Conservation (phyloP, 2,113 vertebrate species). For the Globicephala melas region DNA sequence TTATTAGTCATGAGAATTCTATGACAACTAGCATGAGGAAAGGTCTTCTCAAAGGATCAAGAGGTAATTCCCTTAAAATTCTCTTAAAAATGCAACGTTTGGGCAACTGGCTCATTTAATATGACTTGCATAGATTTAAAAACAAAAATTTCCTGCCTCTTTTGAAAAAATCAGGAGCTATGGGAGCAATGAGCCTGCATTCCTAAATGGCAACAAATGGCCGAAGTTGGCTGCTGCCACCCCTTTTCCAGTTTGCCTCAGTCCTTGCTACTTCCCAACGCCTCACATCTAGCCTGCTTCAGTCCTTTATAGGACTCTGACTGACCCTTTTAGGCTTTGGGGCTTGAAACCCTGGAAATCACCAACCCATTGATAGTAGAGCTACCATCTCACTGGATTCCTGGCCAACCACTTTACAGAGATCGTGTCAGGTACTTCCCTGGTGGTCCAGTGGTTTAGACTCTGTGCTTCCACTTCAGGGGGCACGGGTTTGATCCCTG, state of each 20-base stretch:
- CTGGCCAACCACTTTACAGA: neutral
- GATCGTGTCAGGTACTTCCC: neutral
- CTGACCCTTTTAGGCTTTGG: neutral
- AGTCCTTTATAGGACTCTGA: neutral
- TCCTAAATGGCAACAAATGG: neutral
- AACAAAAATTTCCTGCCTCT: neutral
- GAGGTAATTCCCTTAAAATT: neutral
- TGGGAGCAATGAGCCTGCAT: neutral
- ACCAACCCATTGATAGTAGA: neutral
- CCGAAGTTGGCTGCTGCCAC: neutral
- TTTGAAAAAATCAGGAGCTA: neutral
- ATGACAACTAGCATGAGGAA: neutral
- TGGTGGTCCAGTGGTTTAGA: neutral
- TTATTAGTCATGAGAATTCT: conserved; percentile 1
- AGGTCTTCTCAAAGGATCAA: neutral
- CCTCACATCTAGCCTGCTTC: neutral
- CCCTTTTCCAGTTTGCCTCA: neutral
- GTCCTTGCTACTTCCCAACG: neutral
- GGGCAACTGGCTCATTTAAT: neutral
- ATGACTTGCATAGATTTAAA: neutral
- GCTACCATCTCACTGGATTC: neutral
- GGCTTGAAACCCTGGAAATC: neutral
- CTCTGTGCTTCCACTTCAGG: neutral
- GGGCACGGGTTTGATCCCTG: neutral
- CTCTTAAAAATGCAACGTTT: neutral